Evolutionary conservation across 1,140 invertebrate species (phyloP), one percentile per base, ranked within the genome.

Genomic region (Pogonognathellus flavescens): DNA sequence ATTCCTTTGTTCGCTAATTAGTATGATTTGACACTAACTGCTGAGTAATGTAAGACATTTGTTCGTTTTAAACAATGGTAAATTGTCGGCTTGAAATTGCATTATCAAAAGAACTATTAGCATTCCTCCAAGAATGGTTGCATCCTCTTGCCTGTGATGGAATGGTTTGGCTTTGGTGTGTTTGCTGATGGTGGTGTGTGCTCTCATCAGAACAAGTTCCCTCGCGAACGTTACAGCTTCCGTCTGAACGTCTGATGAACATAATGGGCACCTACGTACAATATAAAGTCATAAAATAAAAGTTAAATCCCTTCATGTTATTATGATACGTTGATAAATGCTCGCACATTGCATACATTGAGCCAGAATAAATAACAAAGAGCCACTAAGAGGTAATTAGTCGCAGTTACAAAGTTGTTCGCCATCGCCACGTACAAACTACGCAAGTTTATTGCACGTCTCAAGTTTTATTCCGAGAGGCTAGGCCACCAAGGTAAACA

Each of bases 261-360:
- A 76, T 50, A 76, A 76, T 50, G 70, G 41, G 31, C 53, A 13
- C n/a, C 11, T 57, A 57, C 11, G 53, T 57, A 10, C 11, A 49
- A 76, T 76, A 76, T 76, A 31, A 76, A 76, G 70, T 76, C 70
- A 76, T 76, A 76, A 76, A 76, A 76, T 76, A 76, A 76, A 76
- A 76, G 22, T 76, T 49, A 55, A 55, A 55, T 11, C 53, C 16
- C 9, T 55, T 14, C 16, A 11, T 55, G 53, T 55, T 14, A 55
- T 55, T 55, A 66, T 13, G 62, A 66, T 66, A 66, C 10, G 59
- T 20, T 55, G 59, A 60, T 60, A 60, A 60, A 22, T 3, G 18
- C 9, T 18, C 0, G n/a, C 41, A 31, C 31, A n/a, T 62, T 62
- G 20, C n/a, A 20, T 18, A 62, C 18, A n/a, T 5, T 20, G 6